A percentile compares a stretch with the other conserved stretches of the same genome.
phyloP scores from a whole-genome alignment of 2,113 vertebrate species.

The Anas platyrhynchos region DNA sequence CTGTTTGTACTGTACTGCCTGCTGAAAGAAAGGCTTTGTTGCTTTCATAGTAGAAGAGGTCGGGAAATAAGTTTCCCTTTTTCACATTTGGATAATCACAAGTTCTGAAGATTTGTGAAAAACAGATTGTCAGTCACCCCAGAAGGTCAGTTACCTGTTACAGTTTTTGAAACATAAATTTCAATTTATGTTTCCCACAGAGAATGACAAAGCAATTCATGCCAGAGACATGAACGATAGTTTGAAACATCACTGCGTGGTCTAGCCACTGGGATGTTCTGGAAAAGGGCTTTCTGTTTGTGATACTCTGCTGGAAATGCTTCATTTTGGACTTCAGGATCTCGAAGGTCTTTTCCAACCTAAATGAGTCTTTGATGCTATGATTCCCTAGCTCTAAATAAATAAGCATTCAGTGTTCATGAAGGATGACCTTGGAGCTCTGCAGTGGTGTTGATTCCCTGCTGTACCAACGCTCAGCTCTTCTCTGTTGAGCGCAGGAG shows the following conservation, averaged over 20 bases:
- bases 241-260: not conserved
- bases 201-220: not conserved
- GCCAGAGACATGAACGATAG: not conserved
- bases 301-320: accelerated
- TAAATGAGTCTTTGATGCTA: too few relatives aligned
- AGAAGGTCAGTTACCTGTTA: not conserved
- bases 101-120: constrained; percentile 9
- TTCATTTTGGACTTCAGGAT: not conserved
- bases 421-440: not conserved
- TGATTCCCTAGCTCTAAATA: not conserved
- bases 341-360: too few relatives aligned
- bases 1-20: not conserved
- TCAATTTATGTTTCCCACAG: not conserved
- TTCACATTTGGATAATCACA: not conserved
- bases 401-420: not conserved
- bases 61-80: constrained; percentile 7
- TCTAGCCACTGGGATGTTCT: not conserved
- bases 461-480: not conserved
- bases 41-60: not conserved
- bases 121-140: not conserved
- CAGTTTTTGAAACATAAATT: not conserved
- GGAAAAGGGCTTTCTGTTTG: not conserved
- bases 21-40: constrained; percentile 31
- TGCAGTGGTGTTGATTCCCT: not conserved
- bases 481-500: not conserved